Conservation (phyloP, 2,888 invertebrate species). For the Pasiphila rectangulata region DNA sequence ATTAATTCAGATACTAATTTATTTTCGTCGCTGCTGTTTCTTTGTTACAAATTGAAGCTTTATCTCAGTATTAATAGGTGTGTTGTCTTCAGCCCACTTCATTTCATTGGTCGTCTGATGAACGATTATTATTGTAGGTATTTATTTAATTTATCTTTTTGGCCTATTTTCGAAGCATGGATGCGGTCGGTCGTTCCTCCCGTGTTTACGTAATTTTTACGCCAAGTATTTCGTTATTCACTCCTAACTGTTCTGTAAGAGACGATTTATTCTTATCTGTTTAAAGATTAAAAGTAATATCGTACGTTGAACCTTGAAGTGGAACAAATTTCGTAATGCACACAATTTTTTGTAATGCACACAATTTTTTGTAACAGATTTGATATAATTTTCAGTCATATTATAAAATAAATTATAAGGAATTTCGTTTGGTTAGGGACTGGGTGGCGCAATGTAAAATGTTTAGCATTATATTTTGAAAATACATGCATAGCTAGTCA, state of each 20-base stretch:
- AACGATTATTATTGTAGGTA: slow-evolving; percentile 54
- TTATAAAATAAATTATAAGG: too few relatives aligned
- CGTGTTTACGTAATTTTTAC: slow-evolving; percentile 46
- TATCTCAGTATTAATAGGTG: slow-evolving; percentile 57
- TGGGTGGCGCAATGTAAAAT: too few relatives aligned
- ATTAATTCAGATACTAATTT: background rate
- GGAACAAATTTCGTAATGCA: slow-evolving; percentile 7
- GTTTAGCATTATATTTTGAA: too few relatives aligned
- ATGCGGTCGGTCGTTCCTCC: slow-evolving; percentile 56
- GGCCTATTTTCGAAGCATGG: slow-evolving; percentile 46
- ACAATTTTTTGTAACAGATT: background rate
- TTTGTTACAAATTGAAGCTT: slow-evolving; percentile 33
- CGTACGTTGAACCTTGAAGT: slow-evolving; percentile 40
- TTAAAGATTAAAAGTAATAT: slow-evolving; percentile 35
- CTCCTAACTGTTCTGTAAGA: slow-evolving; percentile 12
- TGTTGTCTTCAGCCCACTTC: slow-evolving; percentile 41
- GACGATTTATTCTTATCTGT: slow-evolving; percentile 36
- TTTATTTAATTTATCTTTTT: slow-evolving; percentile 51
- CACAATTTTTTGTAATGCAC: background rate
- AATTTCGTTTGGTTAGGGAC: too few relatives aligned
- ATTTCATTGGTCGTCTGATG: slow-evolving; percentile 43
- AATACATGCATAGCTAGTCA: too few relatives aligned
- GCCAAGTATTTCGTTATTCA: slow-evolving; percentile 14
- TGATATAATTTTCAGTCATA: too few relatives aligned
- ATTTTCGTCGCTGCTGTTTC: background rate